These are phyloP conservation scores for Trematomus bernacchii DNA, from an alignment of 2,797 vertebrate genomes.

Conservation along the genomic window DNA sequence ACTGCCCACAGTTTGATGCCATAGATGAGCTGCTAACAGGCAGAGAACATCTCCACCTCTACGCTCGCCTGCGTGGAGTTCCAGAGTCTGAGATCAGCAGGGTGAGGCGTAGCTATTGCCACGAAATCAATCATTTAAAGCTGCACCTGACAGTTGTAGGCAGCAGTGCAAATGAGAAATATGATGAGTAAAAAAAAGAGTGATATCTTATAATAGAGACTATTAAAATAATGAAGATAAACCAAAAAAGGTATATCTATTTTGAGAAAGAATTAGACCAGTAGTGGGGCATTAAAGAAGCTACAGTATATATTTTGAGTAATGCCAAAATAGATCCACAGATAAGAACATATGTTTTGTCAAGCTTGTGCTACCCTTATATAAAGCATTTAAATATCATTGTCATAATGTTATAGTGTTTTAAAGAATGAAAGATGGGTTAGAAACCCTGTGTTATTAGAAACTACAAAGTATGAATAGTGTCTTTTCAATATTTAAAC, in stretches of 20 bases:
- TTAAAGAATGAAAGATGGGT: neutral
- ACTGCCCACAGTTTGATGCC: constrained; percentile 97
- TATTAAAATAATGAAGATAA: neutral
- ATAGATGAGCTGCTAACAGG: constrained; percentile 95
- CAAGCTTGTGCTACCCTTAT: neutral
- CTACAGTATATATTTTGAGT: neutral
- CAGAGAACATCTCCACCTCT: constrained; percentile 92
- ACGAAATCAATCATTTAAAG: neutral
- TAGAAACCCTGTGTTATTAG: neutral
- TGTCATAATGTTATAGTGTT: neutral
- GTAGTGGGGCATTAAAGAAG: neutral
- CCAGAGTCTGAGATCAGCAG: constrained; percentile 89
- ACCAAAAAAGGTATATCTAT: neutral
- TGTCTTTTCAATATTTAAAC: neutral
- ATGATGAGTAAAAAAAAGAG: neutral
- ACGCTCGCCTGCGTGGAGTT: constrained; percentile 92
- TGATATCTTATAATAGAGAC: neutral
- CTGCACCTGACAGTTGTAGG: neutral
- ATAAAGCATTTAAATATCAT: neutral
- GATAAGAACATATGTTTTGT: neutral
- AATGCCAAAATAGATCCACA: neutral
- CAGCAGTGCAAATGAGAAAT: neutral
- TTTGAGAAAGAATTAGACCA: neutral
- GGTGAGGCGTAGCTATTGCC: constrained; percentile 80
- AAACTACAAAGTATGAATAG: neutral